These are phyloP conservation scores for Chloroclystis v-ata DNA, from an alignment of 2,888 invertebrate genomes.

Conservation along the genomic window DNA sequence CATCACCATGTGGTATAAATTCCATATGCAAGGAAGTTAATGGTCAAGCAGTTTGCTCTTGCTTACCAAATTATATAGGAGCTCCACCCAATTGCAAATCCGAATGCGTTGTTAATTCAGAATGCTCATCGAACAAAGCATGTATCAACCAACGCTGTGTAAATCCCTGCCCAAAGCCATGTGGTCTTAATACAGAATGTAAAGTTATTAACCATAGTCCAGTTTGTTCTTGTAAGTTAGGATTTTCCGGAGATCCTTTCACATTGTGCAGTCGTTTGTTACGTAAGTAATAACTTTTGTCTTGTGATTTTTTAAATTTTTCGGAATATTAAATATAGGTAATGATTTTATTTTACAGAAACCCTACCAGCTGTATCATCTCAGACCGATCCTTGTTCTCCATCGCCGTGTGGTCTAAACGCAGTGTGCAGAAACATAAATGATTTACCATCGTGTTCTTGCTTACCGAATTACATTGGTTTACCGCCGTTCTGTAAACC, in stretches of 20 bases:
- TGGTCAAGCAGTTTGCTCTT: slow-evolving; percentile 84
- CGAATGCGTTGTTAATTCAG: slow-evolving; percentile 82
- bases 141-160: slow-evolving; percentile 83
- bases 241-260: slow-evolving; percentile 84
- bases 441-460: slow-evolving; percentile 83
- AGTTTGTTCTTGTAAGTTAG: slow-evolving; percentile 82
- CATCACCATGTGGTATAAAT: slow-evolving; percentile 85
- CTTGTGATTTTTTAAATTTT: no score
- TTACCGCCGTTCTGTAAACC: slow-evolving; percentile 81
- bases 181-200: slow-evolving; percentile 83
- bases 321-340: no score
- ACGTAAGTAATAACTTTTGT: slow-evolving; percentile 62
- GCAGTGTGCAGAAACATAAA: slow-evolving; percentile 86
- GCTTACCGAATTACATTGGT: slow-evolving; percentile 81
- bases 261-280: slow-evolving; percentile 77
- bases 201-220: slow-evolving; percentile 84
- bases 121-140: slow-evolving; percentile 81
- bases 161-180: slow-evolving; percentile 83
- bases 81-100: slow-evolving; percentile 81
- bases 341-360: no score
- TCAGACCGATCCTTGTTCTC: slow-evolving; percentile 81
- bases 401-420: slow-evolving; percentile 85
- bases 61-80: slow-evolving; percentile 81
- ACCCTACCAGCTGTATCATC: slow-evolving; percentile 48
- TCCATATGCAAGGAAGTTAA: slow-evolving; percentile 85